Conservation (phyloP, 2,888 invertebrate species). For the Archips xylosteana region DNA sequence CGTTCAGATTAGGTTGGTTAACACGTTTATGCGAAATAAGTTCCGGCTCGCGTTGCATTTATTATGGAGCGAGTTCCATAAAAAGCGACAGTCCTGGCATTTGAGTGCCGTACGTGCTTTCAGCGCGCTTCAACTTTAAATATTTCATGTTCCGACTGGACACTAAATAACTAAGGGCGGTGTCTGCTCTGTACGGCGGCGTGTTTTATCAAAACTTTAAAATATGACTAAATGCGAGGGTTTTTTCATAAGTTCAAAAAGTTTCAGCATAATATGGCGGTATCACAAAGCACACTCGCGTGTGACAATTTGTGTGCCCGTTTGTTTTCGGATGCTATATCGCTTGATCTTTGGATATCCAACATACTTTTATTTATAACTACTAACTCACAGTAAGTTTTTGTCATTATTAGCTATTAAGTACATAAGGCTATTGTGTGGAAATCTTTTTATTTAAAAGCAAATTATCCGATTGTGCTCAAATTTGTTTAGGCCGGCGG, state of each 20-base stretch:
- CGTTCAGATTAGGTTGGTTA: not conserved
- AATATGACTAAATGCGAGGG: not conserved
- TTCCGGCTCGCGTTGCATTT: conserved; percentile 43
- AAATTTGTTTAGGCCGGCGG: conserved; percentile 67
- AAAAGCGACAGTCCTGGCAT: conserved; percentile 51
- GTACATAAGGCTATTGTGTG: not conserved
- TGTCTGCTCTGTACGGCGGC: not conserved
- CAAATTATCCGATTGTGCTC: conserved; percentile 61
- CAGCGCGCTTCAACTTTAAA: conserved; percentile 55
- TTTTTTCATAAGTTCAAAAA: not conserved
- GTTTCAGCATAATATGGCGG: not conserved
- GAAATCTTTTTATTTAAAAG: conserved; percentile 26
- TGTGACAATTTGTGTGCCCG: not conserved
- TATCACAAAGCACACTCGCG: not conserved
- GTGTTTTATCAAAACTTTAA: conserved; percentile 5
- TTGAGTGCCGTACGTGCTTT: conserved; percentile 55
- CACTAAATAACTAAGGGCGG: conserved; percentile 52
- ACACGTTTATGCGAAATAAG: conserved; percentile 7
- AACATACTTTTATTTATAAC: not conserved
- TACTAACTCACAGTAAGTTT: not conserved
- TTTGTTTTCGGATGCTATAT: not conserved
- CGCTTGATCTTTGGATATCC: not conserved
- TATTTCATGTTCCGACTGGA: conserved; percentile 56
- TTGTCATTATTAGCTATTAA: not conserved
- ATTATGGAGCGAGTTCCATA: conserved; percentile 53